Evolutionary conservation across 2,888 invertebrate genomes (phyloP).

Genomic region (Hetaerina titia): DNA sequence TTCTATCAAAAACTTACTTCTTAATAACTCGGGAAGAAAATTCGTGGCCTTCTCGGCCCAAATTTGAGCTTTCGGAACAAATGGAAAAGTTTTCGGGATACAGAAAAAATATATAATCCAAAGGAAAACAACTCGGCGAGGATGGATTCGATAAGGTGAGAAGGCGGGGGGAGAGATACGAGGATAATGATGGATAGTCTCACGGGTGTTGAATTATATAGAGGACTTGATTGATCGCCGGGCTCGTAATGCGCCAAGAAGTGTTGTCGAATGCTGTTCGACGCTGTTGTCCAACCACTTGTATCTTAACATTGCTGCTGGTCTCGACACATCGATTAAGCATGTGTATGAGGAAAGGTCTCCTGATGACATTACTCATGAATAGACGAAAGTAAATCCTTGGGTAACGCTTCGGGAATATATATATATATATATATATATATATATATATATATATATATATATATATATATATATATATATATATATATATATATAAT

Average conservation of each 20-base stretch:
- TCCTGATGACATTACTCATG: not conserved
- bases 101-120: not conserved
- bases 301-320: not conserved
- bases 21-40: not conserved
- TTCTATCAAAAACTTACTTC: not conserved
- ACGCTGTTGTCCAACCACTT: not conserved
- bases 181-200: not conserved
- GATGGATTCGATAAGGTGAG: not conserved
- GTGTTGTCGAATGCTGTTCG: conserved; percentile 11
- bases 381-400: too few relatives aligned
- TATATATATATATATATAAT: too few relatives aligned
- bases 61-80: not conserved
- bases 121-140: not conserved
- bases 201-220: not conserved
- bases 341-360: not conserved
- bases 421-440: too few relatives aligned
- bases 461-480: too few relatives aligned
- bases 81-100: not conserved
- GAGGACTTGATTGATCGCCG: not conserved
- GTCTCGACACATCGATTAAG: not conserved
- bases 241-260: not conserved
- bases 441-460: too few relatives aligned
- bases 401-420: too few relatives aligned
- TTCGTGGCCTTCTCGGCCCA: too few relatives aligned
- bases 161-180: not conserved